Percentiles rank a stretch among this genome's conserved stretches.
Evolutionary conservation across 2,113 vertebrate species (phyloP).

Genomic region (Centropristis striata): DNA sequence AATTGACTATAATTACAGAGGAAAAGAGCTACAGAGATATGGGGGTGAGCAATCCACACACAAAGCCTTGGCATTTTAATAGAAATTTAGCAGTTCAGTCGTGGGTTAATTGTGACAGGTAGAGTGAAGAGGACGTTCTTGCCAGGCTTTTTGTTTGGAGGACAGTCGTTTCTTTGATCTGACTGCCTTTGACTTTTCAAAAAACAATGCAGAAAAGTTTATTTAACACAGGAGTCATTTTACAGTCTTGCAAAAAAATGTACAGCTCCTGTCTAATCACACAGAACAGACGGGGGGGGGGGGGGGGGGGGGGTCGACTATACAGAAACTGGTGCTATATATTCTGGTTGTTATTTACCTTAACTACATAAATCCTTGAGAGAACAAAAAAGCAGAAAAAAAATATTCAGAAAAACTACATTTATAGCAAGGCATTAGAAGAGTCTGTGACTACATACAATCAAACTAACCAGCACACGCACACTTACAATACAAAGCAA

Average conservation of each 20-base stretch:
- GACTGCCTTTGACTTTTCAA: slow-evolving; percentile 9
- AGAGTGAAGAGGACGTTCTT: slow-evolving; percentile 38
- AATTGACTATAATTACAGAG: slow-evolving; percentile 67
- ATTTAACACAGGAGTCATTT: slow-evolving; percentile 25
- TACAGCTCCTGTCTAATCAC: neutral
- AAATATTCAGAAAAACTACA: no score
- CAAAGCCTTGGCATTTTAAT: slow-evolving; percentile 63
- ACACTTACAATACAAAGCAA: neutral
- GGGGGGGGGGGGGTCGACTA: no score
- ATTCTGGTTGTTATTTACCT: neutral
- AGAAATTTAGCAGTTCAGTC: slow-evolving; percentile 41
- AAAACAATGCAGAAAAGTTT: slow-evolving; percentile 15
- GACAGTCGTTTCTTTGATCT: slow-evolving; percentile 29
- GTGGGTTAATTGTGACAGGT: slow-evolving; percentile 66
- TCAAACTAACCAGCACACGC: no score
- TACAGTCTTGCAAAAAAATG: slow-evolving; percentile 1
- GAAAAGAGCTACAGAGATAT: slow-evolving; percentile 37
- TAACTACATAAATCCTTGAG: no score
- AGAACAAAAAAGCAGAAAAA: no score
- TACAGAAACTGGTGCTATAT: neutral
- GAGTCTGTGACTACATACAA: no score
- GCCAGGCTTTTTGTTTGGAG: slow-evolving; percentile 37
- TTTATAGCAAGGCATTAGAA: no score
- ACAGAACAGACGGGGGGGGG: neutral
- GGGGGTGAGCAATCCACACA: slow-evolving; percentile 51